phyloP scores from a whole-genome alignment of 1,140 invertebrate genomes.

The Mercenaria mercenaria region DNA sequence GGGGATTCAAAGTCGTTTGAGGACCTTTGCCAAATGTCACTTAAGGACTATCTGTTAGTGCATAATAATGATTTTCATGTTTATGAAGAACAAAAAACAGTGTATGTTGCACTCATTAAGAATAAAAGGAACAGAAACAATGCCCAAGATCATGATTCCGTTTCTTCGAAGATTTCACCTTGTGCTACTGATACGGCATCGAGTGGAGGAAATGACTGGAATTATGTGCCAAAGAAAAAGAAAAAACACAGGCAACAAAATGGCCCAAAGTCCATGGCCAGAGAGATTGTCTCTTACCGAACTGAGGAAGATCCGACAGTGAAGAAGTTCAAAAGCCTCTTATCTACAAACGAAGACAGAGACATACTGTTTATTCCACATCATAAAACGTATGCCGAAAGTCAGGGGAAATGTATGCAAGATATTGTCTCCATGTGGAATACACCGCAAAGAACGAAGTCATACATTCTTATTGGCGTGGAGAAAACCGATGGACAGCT shows the following conservation, averaged over 20 bases:
- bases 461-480: conserved; percentile 52
- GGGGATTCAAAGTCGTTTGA: conserved; percentile 10
- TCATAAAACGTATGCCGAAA: background rate
- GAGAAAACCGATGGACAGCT: background rate
- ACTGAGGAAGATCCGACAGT: background rate
- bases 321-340: background rate
- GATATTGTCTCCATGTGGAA: conserved; percentile 61
- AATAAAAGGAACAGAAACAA: background rate
- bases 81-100: background rate
- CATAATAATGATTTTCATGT: background rate
- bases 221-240: background rate
- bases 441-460: conserved; percentile 48
- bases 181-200: background rate
- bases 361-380: background rate
- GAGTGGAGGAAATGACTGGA: background rate
- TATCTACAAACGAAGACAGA: background rate
- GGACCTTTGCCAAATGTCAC: background rate
- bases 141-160: background rate
- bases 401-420: background rate
- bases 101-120: background rate
- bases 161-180: background rate
- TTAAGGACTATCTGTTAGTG: background rate
- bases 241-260: background rate
- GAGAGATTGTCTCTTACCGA: background rate
- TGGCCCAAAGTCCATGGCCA: background rate